Evolutionary conservation across 2,888 invertebrate species (phyloP).

Genomic region (Pristionchus maxplancki): DNA sequence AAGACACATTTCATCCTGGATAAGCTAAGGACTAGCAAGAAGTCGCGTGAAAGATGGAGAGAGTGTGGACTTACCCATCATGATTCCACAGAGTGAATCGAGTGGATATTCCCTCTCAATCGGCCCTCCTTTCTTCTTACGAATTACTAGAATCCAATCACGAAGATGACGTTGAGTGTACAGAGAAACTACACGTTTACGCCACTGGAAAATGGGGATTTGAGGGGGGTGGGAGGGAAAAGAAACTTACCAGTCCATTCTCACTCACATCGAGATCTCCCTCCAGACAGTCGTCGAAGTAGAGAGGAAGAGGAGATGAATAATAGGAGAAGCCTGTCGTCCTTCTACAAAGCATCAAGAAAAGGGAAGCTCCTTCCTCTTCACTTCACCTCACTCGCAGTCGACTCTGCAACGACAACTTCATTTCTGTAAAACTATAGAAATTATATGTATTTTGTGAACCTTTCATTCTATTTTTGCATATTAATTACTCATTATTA

Average conservation of each 20-base stretch:
- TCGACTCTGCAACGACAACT: no score
- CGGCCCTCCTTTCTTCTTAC: conserved; percentile 20
- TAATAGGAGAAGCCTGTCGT: not conserved
- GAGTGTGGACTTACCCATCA: not conserved
- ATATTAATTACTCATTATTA: no score
- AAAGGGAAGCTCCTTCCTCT: no score
- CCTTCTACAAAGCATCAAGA: not conserved
- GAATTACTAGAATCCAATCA: not conserved
- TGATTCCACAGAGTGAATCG: conserved; percentile 7
- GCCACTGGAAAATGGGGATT: conserved; percentile 27
- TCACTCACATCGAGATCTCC: not conserved
- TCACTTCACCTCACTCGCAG: no score
- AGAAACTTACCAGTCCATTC: not conserved
- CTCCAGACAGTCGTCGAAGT: not conserved
- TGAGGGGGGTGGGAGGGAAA: not conserved
- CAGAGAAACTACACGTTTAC: not conserved
- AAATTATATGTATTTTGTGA: no score
- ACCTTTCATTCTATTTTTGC: no score
- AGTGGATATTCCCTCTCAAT: conserved; percentile 1
- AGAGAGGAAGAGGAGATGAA: not conserved
- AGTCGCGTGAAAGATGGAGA: not conserved
- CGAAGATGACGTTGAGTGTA: not conserved
- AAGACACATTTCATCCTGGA: not conserved
- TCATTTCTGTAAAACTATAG: no score
- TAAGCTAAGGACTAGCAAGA: not conserved